These are phyloP conservation scores for Alcis repandata DNA, from an alignment of 2,888 invertebrate genomes.

Conservation along the genomic window DNA sequence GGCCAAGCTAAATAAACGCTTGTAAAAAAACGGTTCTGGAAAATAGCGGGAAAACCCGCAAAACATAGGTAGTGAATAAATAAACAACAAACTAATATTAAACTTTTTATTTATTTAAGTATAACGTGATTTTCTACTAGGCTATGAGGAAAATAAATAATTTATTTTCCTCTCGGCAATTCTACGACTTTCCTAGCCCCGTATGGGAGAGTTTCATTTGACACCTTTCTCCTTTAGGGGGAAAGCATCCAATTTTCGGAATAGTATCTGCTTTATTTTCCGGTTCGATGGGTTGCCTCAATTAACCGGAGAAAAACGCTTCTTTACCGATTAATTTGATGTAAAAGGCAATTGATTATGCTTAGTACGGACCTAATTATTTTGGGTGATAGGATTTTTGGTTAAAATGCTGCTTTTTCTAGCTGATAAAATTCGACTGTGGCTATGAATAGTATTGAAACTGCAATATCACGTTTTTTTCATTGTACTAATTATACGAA, in stretches of 20 bases:
- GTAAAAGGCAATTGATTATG: conserved; percentile 7
- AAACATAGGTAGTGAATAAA: too few relatives aligned
- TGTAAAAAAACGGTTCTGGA: too few relatives aligned
- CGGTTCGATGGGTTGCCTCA: conserved; percentile 14
- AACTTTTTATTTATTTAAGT: too few relatives aligned
- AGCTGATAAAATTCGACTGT: too few relatives aligned
- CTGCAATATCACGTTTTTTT: too few relatives aligned
- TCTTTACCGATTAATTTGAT: conserved; percentile 12
- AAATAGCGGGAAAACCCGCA: too few relatives aligned
- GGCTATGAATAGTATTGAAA: too few relatives aligned
- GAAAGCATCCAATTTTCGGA: conserved; percentile 29
- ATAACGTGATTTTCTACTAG: too few relatives aligned
- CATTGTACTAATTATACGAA: too few relatives aligned
- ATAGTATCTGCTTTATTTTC: conserved; percentile 32
- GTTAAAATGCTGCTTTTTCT: not conserved
- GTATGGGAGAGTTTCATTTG: conserved; percentile 27
- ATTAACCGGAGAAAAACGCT: conserved; percentile 21
- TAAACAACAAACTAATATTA: too few relatives aligned
- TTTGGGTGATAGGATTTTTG: conserved; percentile 1
- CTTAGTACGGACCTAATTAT: conserved; percentile 3
- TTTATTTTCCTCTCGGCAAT: not conserved
- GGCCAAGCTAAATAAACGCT: too few relatives aligned
- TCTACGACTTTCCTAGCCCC: conserved; percentile 12
- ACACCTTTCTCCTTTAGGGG: conserved; percentile 31
- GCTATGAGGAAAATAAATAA: not conserved